These are phyloP conservation scores for Genyomyrus donnyi DNA, from an alignment of 2,113 vertebrate genomes.

Conservation along the genomic window DNA sequence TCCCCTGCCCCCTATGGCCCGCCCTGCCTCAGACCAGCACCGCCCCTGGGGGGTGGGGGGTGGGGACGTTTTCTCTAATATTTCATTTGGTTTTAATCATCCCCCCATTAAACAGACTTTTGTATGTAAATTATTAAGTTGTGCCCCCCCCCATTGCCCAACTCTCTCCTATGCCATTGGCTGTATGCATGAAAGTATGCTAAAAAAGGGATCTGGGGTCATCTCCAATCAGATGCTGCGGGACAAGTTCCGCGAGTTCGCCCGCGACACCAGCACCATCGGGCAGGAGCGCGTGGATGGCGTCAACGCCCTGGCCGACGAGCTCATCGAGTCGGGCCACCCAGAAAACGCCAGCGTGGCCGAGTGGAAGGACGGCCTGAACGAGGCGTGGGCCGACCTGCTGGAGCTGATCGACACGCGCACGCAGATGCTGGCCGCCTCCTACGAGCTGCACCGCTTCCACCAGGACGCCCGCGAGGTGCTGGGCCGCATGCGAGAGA, in stretches of 20 bases:
- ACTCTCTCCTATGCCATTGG: neutral
- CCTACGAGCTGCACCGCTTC: constrained; percentile 84
- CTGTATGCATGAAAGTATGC: neutral
- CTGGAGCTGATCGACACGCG: constrained; percentile 88
- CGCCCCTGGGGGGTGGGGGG: neutral
- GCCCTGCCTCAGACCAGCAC: no score
- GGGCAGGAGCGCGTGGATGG: constrained; percentile 82
- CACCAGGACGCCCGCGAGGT: constrained; percentile 81
- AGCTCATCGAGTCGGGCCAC: constrained; percentile 82
- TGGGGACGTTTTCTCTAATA: neutral
- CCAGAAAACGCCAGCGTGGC: constrained; percentile 79
- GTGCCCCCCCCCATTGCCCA: neutral
- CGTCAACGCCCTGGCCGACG: constrained; percentile 77
- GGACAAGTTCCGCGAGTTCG: constrained; percentile 83
- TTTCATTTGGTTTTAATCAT: neutral
- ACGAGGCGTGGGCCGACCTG: constrained; percentile 89
- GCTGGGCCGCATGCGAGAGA: constrained; percentile 55
- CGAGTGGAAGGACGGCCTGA: constrained; percentile 89
- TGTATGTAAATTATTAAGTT: no score
- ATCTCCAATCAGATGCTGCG: constrained; percentile 68
- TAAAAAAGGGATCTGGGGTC: neutral
- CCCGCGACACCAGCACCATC: constrained; percentile 74
- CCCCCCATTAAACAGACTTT: neutral
- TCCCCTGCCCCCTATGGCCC: neutral
- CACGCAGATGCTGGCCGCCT: constrained; percentile 81